phyloP scores from a whole-genome alignment of 2,797 vertebrate genomes.

The Loris lydekkerianus region DNA sequence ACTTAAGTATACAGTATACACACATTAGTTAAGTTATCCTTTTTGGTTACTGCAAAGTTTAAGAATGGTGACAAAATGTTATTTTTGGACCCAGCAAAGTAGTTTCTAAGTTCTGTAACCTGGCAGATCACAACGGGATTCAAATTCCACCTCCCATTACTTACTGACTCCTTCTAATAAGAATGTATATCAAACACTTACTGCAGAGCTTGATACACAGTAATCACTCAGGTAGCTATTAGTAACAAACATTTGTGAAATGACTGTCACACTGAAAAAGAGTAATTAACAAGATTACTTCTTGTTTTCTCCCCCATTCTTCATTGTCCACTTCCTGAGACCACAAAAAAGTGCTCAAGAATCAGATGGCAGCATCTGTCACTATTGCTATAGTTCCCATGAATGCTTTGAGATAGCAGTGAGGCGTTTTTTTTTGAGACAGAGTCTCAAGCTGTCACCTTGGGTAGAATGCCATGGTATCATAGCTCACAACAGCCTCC shows the following conservation, averaged over 20 bases:
- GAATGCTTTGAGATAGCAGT: background rate
- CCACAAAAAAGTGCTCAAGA: background rate
- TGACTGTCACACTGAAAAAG: fast-evolving
- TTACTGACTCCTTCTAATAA: background rate
- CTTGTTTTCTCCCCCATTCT: background rate
- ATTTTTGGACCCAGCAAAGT: background rate
- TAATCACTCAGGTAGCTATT: background rate
- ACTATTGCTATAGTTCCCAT: fast-evolving
- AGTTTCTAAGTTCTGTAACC: background rate
- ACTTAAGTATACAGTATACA: background rate
- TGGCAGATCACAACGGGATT: background rate
- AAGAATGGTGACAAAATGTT: background rate
- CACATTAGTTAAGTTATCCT: background rate
- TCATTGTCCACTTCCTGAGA: background rate
- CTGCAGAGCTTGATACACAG: background rate
- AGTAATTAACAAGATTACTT: background rate
- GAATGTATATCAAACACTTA: background rate
- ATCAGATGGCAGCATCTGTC: background rate
- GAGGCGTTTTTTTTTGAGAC: no score
- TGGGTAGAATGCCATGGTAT: no score
- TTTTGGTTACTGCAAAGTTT: background rate
- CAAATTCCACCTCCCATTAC: background rate
- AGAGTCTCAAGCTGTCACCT: no score
- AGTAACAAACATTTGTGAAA: background rate
- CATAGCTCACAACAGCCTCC: no score